These are phyloP conservation scores for Nothocercus julius DNA, from an alignment of 2,113 vertebrate species.

Conservation along the genomic window DNA sequence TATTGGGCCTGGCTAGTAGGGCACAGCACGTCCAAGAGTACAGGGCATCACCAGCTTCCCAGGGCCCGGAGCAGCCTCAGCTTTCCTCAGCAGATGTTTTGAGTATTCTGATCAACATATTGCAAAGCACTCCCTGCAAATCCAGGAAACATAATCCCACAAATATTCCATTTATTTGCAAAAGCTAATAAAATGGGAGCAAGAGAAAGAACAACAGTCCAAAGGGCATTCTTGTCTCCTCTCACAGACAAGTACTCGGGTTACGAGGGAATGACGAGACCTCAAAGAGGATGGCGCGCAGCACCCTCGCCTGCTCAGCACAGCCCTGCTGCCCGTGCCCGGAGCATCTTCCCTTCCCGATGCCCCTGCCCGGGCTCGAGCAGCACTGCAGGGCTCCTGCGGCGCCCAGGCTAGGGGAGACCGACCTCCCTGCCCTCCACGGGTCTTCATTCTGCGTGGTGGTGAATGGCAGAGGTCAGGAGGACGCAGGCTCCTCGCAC, in stretches of 20 bases:
- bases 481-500: no score
- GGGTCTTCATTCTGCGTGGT: not conserved
- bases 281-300: not conserved
- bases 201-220: not conserved
- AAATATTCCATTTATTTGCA: not conserved
- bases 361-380: not conserved
- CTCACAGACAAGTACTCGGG: not conserved
- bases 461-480: no score
- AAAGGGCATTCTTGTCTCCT: not conserved
- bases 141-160: not conserved
- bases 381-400: not conserved
- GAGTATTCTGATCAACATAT: not conserved
- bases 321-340: not conserved
- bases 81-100: conserved; percentile 3
- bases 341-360: not conserved
- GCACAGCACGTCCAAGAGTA: not conserved
- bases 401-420: not conserved
- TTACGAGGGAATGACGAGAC: not conserved
- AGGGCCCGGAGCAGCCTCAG: not conserved
- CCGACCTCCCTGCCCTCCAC: rapidly evolving
- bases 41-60: not conserved
- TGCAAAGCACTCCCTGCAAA: rapidly evolving
- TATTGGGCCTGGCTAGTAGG: not conserved
- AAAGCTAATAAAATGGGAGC: not conserved
- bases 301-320: not conserved